Evolutionary conservation across 2,888 invertebrate species (phyloP), one percentile per base, ranked within the genome.

Genomic region (Petrophora chlorosata): DNA sequence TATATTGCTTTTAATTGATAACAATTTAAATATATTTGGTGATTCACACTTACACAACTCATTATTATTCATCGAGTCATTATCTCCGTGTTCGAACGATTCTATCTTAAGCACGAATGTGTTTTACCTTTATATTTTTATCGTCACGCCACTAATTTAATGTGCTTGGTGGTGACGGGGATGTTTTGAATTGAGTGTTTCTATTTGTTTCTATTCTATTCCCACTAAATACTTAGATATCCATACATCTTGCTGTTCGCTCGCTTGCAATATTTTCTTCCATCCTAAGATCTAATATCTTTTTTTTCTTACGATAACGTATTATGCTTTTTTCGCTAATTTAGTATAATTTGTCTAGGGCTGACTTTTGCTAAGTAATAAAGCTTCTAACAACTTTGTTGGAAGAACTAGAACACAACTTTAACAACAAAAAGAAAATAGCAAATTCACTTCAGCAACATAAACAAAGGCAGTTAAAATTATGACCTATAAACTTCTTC

Each of bases 1-100:
- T 90, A 88, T 88, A 90, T 89, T 90, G 86, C 88, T 89, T 90
- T 90, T 90, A 89, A 90, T 90, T 90, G 90, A 90, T 90, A 90
- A 90, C 90, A 90, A 90, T 90, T 89, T 89, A 90, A 89, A 90
- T 89, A 89, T 87, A 90, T 90, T 90, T 89, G 89, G 86, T 90
- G 90, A 89, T 90, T 90, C 90, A 90, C 90, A 90, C 90, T 89
- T 88, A 85, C 82, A 70, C 71, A 79, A 68, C 84, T 88, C 82
- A 87, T 89, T 87, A 86, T 81, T 89, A 90, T 89, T 90, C 90
- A 89, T 90, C 89, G 89, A 79, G 82, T 82, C 80, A 86, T 90
- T 87, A 89, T 88, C 85, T 83, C 67, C 70, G 70, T 84, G 87
- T 85, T 84, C 85, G 59, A 54, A 69, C 73, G 86, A 88, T 89